Evolutionary conservation across 2,888 invertebrate genomes (phyloP).

Genomic region (Orthosia cruda): DNA sequence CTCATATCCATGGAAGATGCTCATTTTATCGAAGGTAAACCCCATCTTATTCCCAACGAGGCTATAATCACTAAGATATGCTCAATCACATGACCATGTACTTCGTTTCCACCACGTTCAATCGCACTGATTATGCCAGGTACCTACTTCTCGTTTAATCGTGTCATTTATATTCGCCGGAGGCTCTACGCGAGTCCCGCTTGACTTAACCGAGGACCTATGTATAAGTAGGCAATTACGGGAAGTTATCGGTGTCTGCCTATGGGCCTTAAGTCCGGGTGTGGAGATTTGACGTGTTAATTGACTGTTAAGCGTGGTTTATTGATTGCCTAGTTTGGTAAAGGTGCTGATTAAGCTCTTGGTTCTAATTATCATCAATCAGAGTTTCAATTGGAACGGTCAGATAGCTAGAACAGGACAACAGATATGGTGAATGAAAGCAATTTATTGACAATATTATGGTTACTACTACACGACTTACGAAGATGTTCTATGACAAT

Average conservation of each 20-base stretch:
- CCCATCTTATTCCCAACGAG: not conserved
- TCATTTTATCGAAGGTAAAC: not conserved
- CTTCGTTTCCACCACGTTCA: slow-evolving; percentile 5
- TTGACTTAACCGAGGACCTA: slow-evolving; percentile 2
- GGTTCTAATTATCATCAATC: slow-evolving; percentile 15
- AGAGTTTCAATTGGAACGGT: not conserved
- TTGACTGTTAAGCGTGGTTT: slow-evolving; percentile 8
- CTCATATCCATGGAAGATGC: not conserved
- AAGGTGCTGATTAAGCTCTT: slow-evolving; percentile 8
- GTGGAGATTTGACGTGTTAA: slow-evolving; percentile 36
- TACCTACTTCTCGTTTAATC: slow-evolving; percentile 37
- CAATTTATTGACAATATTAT: not conserved
- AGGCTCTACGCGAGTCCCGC: slow-evolving; percentile 45
- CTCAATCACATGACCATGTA: slow-evolving; percentile 13
- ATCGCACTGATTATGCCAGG: slow-evolving; percentile 32
- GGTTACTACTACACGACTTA: not conserved
- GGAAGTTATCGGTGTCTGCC: slow-evolving; percentile 29
- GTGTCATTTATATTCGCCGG: slow-evolving; percentile 56
- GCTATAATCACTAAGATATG: slow-evolving; percentile 19
- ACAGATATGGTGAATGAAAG: not conserved
- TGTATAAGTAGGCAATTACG: slow-evolving; percentile 59
- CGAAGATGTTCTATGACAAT: not conserved
- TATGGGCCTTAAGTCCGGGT: slow-evolving; percentile 7
- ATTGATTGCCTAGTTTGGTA: slow-evolving; percentile 14
- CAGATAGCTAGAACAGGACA: not conserved